Evolutionary conservation across 2,113 vertebrate species (phyloP), one percentile per base, ranked within the genome.

Genomic region (Canis aureus): DNA sequence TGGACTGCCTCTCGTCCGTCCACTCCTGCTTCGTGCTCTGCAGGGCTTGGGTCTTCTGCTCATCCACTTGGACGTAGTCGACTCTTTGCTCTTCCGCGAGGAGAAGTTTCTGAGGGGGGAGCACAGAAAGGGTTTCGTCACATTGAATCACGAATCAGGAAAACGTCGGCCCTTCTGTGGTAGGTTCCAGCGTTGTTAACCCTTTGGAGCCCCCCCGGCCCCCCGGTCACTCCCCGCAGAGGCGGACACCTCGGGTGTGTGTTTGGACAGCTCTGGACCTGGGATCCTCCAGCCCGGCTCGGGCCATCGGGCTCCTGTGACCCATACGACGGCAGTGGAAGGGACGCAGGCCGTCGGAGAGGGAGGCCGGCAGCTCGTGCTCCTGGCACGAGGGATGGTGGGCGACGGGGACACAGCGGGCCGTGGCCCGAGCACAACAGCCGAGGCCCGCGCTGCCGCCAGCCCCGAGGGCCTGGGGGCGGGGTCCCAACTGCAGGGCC

Each of bases 41-140:
- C 94, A 99, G 99, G 49, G 99, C 99, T 95, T 99, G 99, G n/a
- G 99, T 99, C 99, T 99, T 99, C 99, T 99, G 99, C 94, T 99
- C 99, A 57, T 99, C 99, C 92, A 99, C 99, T 95, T 99, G 99
- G 86, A 99, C 99, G 1, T 99, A 99, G 98, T 99, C 99, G 86
- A 99, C 99, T 94, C 99, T 98, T 95, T 99, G 98, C 25, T 99
- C 99, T 96, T 99, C 99, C 4, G 99, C 99, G 97, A 99, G 98
- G 83, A 99, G 98, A 55, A 99, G 98, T 97, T 99, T 99, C 99
- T 99, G 97, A 82, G 97, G 35, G 76, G 3, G 5, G 51, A 97
- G 57, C 84, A 97, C 27, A 86, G 22, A 0, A 0, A 38, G 3
- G 69, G 51, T 89, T 94, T 92, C 76, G 84, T 97, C 91, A 91